Evolutionary conservation across 2,888 invertebrate genomes (phyloP).

Genomic region (Lacanobia oleracea): DNA sequence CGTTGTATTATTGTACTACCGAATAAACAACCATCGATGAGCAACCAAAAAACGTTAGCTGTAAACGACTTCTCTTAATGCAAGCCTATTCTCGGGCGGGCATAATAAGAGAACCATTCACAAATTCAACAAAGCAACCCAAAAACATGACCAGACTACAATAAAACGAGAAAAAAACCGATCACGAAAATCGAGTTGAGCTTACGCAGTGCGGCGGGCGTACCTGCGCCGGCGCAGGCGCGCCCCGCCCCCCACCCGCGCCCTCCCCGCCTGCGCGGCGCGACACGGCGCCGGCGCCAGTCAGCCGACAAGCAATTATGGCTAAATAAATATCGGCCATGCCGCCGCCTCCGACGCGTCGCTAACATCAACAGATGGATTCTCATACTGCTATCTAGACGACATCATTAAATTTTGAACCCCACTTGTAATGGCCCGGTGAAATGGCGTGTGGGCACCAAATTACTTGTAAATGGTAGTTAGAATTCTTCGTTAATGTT

Average conservation of each 20-base stretch:
- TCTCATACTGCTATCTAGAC: constrained; percentile 83
- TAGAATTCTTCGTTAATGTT: constrained; percentile 74
- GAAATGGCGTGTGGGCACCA: constrained; percentile 80
- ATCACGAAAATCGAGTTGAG: constrained; percentile 88
- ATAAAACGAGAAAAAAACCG: constrained; percentile 83
- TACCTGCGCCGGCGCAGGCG: constrained; percentile 83
- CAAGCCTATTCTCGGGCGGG: constrained; percentile 70
- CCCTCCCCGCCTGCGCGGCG: constrained; percentile 73
- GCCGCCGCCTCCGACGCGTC: constrained; percentile 85
- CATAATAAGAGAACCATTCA: constrained; percentile 83
- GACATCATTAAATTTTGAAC: constrained; percentile 84
- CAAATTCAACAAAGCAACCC: constrained; percentile 87
- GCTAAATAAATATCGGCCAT: constrained; percentile 90
- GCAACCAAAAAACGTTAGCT: constrained; percentile 67
- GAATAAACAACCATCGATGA: constrained; percentile 62
- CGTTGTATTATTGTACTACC: constrained; percentile 45
- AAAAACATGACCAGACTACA: constrained; percentile 87
- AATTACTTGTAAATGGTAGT: constrained; percentile 81
- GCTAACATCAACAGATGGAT: constrained; percentile 85
- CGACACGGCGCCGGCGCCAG: constrained; percentile 90
- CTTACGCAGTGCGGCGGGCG: constrained; percentile 84
- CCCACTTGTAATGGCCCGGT: constrained; percentile 77
- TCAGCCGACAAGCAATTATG: constrained; percentile 90
- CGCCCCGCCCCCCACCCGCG: constrained; percentile 60
- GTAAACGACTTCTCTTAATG: constrained; percentile 73